Conservation (phyloP, 2,797 vertebrate species). For the Enoplosus armatus region DNA sequence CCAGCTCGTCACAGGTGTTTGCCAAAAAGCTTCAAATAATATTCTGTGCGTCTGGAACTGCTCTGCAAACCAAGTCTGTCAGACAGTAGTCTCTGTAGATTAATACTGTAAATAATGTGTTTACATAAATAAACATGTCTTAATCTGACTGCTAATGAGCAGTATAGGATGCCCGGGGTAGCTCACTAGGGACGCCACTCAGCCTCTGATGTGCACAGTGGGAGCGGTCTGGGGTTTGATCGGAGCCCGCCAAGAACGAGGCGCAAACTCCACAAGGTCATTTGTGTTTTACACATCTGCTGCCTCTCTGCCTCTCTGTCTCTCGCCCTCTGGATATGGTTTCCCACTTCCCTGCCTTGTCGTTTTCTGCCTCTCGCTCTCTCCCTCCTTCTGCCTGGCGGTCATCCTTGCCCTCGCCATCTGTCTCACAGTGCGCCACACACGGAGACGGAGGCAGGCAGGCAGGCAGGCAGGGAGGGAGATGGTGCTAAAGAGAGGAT, state of each 20-base stretch:
- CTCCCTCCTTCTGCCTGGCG: constrained; percentile 71
- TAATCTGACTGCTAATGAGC: constrained; percentile 83
- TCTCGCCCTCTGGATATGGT: constrained; percentile 61
- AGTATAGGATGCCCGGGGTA: constrained; percentile 60
- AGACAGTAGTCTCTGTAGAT: constrained; percentile 37
- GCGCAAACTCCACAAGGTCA: constrained; percentile 68
- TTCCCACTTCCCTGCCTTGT: constrained; percentile 62
- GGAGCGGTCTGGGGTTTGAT: constrained; percentile 57
- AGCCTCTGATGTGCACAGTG: constrained; percentile 65
- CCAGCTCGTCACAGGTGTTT: constrained; percentile 52
- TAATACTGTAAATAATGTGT: constrained; percentile 74
- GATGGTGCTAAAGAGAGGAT: constrained; percentile 36
- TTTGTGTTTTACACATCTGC: constrained; percentile 80
- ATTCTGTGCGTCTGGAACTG: constrained; percentile 23
- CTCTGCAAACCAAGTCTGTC: constrained; percentile 50
- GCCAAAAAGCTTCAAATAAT: constrained; percentile 60
- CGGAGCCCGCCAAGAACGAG: constrained; percentile 60
- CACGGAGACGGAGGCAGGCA: constrained; percentile 53
- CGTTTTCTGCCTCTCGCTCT: constrained; percentile 58
- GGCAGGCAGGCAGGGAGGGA: constrained; percentile 41
- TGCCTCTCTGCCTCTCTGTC: constrained; percentile 53
- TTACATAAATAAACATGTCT: constrained; percentile 79
- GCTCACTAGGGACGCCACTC: constrained; percentile 60
- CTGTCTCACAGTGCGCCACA: constrained; percentile 76
- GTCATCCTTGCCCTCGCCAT: constrained; percentile 81